Evolutionary conservation across 92 coral and sea anemone species (phyloP), one percentile per base, ranked within the genome.

Genomic region (Meandrina meandrites): DNA sequence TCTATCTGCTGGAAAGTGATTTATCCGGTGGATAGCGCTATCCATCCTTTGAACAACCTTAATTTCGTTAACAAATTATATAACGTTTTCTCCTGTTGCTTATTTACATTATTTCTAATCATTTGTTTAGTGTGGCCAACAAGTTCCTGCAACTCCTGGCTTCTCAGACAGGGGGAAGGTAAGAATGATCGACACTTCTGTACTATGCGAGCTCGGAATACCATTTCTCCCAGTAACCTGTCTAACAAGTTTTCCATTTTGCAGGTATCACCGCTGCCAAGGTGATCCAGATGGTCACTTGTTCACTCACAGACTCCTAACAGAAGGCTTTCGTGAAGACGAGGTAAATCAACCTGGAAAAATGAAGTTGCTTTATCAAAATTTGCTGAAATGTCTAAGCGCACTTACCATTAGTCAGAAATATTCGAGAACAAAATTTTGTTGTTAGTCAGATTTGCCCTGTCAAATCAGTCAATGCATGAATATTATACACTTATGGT

Each of bases 101-200:
- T 27, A 56, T 51, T n/a, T 57, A 24, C 76, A 10, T 64, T 68
- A 1, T 83, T 64, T 40, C 71, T 34, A 27, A 12, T 83, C 13
- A 30, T 19, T 42, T 32, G 19, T 56, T 53, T 86, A 97, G 99
- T 76, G 91, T 98, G 54, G 98, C 99, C 13, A 97, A 95, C 91
- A 97, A 95, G 90, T 97, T 97, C 83, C 93, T 97, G 4, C 99
- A 97, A 72, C 89, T 97, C 11, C 67, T 97, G 56, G 98, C 99
- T 27, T 92, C 94, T 21, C 99, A 97, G 86, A 93, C 97, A 40
- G 97, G 99, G 16, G 99, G 99, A 82, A 95, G 99, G 98, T 95
- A 89, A 28, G 88, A n/a, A 40, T 27, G 13, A 64, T 8, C 48
- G 40, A 45, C 15, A 8, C 32, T 73, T 40, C 78, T 73, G 27